A percentile compares a stretch with the other conserved stretches of the same genome.
phyloP scores from a whole-genome alignment of 64 coral and sea anemone species.

The Actinia tenebrosa region DNA sequence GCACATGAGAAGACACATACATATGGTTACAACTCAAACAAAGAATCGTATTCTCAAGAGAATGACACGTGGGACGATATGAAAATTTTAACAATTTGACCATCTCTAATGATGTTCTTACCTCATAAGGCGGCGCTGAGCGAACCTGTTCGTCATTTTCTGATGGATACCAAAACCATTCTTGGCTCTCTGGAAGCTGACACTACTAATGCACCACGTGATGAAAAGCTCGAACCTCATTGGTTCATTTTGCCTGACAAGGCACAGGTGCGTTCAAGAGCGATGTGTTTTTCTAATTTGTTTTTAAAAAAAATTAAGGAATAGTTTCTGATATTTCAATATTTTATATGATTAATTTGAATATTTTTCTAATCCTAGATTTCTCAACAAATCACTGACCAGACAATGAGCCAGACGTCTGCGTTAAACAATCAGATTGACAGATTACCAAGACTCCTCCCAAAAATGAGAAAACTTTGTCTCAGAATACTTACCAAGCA shows the following conservation, averaged over 20 bases:
- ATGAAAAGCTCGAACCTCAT: background rate
- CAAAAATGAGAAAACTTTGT: slow-evolving; percentile 71
- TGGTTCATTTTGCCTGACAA: slow-evolving; percentile 46
- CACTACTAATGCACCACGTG: background rate
- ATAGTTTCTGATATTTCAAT: background rate
- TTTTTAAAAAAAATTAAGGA: too few species aligned
- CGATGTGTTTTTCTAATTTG: background rate
- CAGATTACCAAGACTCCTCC: slow-evolving; percentile 55
- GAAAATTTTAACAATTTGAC: too few species aligned
- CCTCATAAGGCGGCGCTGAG: slow-evolving; percentile 20
- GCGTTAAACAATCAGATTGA: background rate
- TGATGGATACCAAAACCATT: slow-evolving; percentile 50
- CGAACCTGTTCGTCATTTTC: slow-evolving; percentile 50
- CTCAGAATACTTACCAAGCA: slow-evolving; percentile 25
- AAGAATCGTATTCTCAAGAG: too few species aligned
- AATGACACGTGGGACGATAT: too few species aligned
- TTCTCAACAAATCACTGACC: background rate
- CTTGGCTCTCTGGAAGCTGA: slow-evolving; percentile 22
- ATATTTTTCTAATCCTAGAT: background rate
- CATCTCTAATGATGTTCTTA: background rate
- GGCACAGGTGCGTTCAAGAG: background rate
- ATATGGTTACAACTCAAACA: too few species aligned
- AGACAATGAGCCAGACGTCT: background rate
- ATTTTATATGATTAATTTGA: background rate
- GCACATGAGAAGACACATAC: too few species aligned